Base-by-base conservation (phyloP, 2,113 vertebrate species). In the Bubalus kerabau region DNA sequence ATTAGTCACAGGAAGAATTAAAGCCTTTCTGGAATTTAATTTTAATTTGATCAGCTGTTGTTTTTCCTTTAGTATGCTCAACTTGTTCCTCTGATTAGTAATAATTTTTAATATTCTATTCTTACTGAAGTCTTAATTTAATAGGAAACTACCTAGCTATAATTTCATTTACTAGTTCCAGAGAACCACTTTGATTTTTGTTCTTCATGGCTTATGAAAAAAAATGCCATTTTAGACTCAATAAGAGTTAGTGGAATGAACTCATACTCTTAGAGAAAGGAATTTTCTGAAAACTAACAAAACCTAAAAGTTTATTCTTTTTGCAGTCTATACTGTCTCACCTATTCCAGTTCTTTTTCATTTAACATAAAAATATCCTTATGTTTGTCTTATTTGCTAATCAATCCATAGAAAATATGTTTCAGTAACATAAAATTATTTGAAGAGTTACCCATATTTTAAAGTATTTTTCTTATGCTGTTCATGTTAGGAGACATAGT, bases 1-100 rank as follows among this genome's bases (percentile, higher is more conserved):
- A 90, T 95, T 91, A 97, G 52, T 94, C 64, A 59, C 17, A 54
- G 32, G 84, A 87, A 96, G 19, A 91, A 15, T 78, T 54, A 60
- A 82, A 88, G 6, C 16, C 54, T 93, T 97, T 64, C 23, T 32
- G 50, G 85, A 96, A 28, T 87, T 96, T 87, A 89, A 91, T 98
- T 95, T 93, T 86, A 87, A 91, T 98, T 94, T 93, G 46, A 94
- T 91, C 82, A 94, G 46, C 57, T 96, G 60, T 16, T 94, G 30
- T 96, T 78, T 97, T 81, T 90, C 7, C 74, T 62, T 92, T 94
- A 8, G 24, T 23, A 74, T 84, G 56, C 28, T 92, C n/a, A 50
- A 56, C n/a, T 90, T 88, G 28, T 91, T 95, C 48, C 16, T 91
- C 84, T 91, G 40, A 95, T 92, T 96, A 91, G 48, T 62, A 83